These are phyloP conservation scores for Kuschelorhynchus macadamiae DNA, from an alignment of 2,888 invertebrate species.

Conservation along the genomic window DNA sequence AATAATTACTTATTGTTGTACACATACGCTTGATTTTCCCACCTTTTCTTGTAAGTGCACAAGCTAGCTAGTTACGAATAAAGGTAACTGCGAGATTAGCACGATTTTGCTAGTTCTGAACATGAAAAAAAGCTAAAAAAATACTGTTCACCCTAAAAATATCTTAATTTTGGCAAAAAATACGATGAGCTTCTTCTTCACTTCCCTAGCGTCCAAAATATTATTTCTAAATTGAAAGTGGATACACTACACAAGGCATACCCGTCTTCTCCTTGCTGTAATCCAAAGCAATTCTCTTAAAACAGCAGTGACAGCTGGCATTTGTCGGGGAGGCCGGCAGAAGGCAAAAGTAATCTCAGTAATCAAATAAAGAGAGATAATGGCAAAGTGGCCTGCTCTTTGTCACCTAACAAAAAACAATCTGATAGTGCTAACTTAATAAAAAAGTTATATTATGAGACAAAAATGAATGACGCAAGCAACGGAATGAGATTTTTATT, in stretches of 20 bases:
- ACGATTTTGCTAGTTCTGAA: no score
- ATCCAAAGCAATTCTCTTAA: constrained; percentile 53
- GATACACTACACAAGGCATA: constrained; percentile 1
- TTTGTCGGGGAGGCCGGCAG: constrained; percentile 8
- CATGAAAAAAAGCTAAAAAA: no score
- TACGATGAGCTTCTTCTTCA: no score
- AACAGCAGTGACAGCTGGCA: constrained; percentile 28
- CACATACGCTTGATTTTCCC: no score
- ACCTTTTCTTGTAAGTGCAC: no score
- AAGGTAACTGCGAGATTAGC: no score
- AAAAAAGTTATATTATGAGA: constrained; percentile 60
- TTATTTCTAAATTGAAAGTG: constrained; percentile 5
- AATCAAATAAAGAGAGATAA: constrained; percentile 45
- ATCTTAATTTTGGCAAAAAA: no score
- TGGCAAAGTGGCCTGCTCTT: constrained; percentile 43
- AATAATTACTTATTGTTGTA: no score
- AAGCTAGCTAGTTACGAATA: no score
- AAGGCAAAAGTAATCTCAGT: constrained; percentile 43
- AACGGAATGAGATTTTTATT: constrained; percentile 35
- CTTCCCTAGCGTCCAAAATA: no score
- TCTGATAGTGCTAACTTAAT: constrained; percentile 61
- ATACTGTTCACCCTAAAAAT: no score
- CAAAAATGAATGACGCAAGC: constrained; percentile 32
- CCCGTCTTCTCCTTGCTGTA: constrained; percentile 35
- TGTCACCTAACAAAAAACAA: constrained; percentile 57